Percentiles rank a stretch among this genome's conserved stretches.
Conservation (phyloP, 2,113 vertebrate species). For the Equus przewalskii region DNA sequence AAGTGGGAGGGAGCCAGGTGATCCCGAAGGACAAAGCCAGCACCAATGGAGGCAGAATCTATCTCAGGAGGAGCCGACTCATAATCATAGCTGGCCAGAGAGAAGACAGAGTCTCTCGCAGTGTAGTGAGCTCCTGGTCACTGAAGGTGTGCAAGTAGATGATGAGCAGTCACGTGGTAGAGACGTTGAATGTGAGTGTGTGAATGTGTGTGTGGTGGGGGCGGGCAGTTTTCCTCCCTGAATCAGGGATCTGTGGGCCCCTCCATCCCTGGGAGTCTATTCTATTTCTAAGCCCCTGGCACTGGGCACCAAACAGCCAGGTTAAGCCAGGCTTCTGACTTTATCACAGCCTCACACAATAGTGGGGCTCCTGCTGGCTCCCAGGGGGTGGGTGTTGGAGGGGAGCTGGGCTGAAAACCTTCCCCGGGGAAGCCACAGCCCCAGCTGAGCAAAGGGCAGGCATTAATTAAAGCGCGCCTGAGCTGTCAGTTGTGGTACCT, state of each 20-base stretch:
- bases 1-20: neutral
- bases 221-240: neutral
- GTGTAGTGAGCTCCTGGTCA: neutral
- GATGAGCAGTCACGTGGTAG: neutral
- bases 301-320: neutral
- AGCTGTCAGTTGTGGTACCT: constrained; percentile 42
- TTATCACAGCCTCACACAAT: neutral
- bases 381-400: neutral
- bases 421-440: neutral
- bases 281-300: neutral
- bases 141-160: neutral
- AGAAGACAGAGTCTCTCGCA: neutral
- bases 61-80: neutral
- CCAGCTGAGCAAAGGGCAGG: constrained; percentile 6
- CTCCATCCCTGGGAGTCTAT: neutral
- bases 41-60: neutral
- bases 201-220: rapidly evolving
- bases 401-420: neutral
- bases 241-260: neutral
- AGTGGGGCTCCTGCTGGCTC: neutral
- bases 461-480: constrained; percentile 70
- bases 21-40: neutral
- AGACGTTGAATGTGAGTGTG: neutral
- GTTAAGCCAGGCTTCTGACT: neutral
- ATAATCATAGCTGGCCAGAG: neutral